These are phyloP conservation scores for Chymomyza procnemis DNA, from an alignment of 2,888 invertebrate genomes.

Conservation along the genomic window DNA sequence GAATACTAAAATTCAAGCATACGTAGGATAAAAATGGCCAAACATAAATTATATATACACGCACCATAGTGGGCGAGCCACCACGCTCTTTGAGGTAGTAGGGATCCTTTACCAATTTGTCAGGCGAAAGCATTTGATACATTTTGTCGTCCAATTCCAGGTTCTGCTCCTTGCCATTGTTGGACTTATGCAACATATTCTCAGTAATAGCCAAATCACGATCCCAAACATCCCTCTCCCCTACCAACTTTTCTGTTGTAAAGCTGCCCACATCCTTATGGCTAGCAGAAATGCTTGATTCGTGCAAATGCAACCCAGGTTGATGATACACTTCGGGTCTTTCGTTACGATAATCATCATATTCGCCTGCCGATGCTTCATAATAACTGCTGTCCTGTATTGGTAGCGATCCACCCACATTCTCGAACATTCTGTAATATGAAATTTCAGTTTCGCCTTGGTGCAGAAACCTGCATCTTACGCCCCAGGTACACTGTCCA, in stretches of 20 bases:
- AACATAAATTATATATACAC: too few relatives aligned
- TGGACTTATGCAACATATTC: slow-evolving; percentile 94
- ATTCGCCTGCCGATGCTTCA: slow-evolving; percentile 65
- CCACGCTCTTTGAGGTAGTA: slow-evolving; percentile 84
- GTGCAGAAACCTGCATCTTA: slow-evolving; percentile 96
- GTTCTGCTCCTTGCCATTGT: slow-evolving; percentile 95
- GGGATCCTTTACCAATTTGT: slow-evolving; percentile 87
- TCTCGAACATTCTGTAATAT: slow-evolving; percentile 95
- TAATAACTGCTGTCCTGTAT: slow-evolving; percentile 65
- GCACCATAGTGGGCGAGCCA: slow-evolving; percentile 36
- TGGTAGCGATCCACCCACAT: slow-evolving; percentile 87
- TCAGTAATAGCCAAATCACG: slow-evolving; percentile 96
- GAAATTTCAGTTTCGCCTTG: slow-evolving; percentile 98
- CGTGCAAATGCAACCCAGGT: slow-evolving; percentile 76
- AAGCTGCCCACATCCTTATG: slow-evolving; percentile 76
- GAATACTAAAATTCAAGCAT: slow-evolving; percentile 28
- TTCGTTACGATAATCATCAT: slow-evolving; percentile 79
- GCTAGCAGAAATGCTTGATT: slow-evolving; percentile 52
- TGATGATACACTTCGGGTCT: slow-evolving; percentile 79
- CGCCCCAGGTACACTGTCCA: slow-evolving; percentile 98
- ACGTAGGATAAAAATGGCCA: too few relatives aligned
- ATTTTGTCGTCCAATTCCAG: slow-evolving; percentile 97
- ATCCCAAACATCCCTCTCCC: slow-evolving; percentile 96
- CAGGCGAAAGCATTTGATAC: slow-evolving; percentile 88
- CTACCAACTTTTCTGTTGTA: slow-evolving; percentile 67